Percentiles rank a stretch among this genome's conserved stretches.
Evolutionary conservation across 2,888 invertebrate genomes (phyloP).

Genomic region (Heliconius ethilla): DNA sequence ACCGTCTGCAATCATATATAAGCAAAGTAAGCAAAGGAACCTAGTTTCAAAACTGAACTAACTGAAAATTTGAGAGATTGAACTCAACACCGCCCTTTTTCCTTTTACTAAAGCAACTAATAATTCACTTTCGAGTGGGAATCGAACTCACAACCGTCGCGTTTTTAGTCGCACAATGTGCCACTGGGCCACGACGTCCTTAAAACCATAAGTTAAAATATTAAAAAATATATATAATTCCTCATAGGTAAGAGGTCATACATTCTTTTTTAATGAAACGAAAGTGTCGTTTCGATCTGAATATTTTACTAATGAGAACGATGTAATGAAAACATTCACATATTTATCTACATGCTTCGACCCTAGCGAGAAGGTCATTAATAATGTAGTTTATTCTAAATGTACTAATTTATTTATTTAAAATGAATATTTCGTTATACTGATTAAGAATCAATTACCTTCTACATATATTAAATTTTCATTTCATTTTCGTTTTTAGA

Average conservation of each 20-base stretch:
- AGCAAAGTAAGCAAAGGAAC: too few species aligned
- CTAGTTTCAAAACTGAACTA: too few species aligned
- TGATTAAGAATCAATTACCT: too few species aligned
- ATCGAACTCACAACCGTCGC: background rate
- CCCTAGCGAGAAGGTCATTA: background rate
- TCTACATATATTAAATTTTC: too few species aligned
- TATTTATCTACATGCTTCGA: background rate
- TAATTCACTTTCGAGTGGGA: too few species aligned
- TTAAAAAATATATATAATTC: background rate
- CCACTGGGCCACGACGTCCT: background rate
- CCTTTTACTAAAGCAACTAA: too few species aligned
- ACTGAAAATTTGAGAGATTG: too few species aligned
- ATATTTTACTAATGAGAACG: background rate
- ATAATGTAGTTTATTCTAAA: background rate
- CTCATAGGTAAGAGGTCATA: background rate
- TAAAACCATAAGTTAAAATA: too few species aligned
- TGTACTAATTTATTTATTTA: background rate
- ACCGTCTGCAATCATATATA: too few species aligned
- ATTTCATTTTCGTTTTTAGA: too few species aligned
- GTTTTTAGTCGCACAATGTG: background rate
- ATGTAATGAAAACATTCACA: slow-evolving; percentile 4
- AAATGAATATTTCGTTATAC: too few species aligned
- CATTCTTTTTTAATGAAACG: background rate
- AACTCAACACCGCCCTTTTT: too few species aligned
- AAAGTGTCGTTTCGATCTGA: slow-evolving; percentile 1